Evolutionary conservation across 2,888 invertebrate species (phyloP), one percentile per base, ranked within the genome.

Genomic region (Anoplius nigerrimus): DNA sequence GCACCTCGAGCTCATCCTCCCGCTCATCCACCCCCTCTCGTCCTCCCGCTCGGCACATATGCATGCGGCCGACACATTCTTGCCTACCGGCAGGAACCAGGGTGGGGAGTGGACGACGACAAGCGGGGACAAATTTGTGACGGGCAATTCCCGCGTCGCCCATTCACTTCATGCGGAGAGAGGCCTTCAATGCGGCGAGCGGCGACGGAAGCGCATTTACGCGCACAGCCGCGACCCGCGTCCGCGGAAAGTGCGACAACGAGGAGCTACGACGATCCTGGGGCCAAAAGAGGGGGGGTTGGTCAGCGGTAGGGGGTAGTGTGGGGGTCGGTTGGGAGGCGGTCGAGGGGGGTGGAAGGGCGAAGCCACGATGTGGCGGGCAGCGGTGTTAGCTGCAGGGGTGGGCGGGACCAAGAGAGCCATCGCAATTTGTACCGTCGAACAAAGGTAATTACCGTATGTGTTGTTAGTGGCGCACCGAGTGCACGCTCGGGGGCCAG

Each of bases 401-500:
- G 69, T 59, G 54, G 55, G 59, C 54, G 63, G 42, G 46, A 46
- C 69, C 72, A 64, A 71, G 71, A 73, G 73, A 70, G 71, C 74
- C 78, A 69, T 78, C 72, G 76, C 78, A 82, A 84, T 84, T 84
- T 83, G 79, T 84, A 75, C 62, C 74, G 60, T 71, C 75, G 78
- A 82, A 81, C 84, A 82, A 79, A 81, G 83, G 79, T 83, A 81
- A 85, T 85, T 83, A 81, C 77, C 69, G 72, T 68, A 71, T 72
- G 78, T 74, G 78, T 74, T 79, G 81, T 79, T 76, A 72, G 77
- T 62, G 72, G 72, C 57, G 48, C 45, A 71, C 67, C 71, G 51
- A 68, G 63, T 27, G 51, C 51, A 60, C 53, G n/a, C 34, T 20
- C 18, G 21, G 24, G 53, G 46, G 18, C 34, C 5, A 62, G 46